A percentile compares a stretch with the other conserved stretches of the same genome.
Conservation (phyloP, 2,113 vertebrate species). For the Hucho hucho region DNA sequence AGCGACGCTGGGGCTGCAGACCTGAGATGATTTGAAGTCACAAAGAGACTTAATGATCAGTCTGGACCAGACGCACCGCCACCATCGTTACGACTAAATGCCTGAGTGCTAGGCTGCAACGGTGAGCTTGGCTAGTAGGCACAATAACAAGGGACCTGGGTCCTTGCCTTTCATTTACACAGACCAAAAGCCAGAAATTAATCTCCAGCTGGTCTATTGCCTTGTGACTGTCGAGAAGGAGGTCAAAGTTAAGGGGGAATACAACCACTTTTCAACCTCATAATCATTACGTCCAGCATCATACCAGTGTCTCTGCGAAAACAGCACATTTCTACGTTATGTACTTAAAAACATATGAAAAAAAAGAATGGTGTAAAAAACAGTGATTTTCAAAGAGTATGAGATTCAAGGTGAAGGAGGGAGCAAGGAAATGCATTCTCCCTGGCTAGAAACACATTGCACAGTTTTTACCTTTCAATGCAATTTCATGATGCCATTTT, state of each 20-base stretch:
- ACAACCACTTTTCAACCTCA: too few relatives aligned
- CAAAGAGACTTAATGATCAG: conserved; percentile 54
- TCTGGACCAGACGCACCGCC: conserved; percentile 31
- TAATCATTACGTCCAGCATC: too few relatives aligned
- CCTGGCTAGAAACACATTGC: too few relatives aligned
- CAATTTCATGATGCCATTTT: too few relatives aligned
- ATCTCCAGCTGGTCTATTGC: conserved; percentile 30
- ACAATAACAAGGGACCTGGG: conserved; percentile 34
- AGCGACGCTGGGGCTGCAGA: conserved; percentile 29
- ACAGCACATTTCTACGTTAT: too few relatives aligned
- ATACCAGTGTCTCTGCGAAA: too few relatives aligned
- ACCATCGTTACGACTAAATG: conserved; percentile 45
- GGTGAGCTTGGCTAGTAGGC: conserved; percentile 10
- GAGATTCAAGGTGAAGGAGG: too few relatives aligned
- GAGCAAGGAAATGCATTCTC: too few relatives aligned
- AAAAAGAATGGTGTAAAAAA: too few relatives aligned
- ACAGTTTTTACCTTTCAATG: too few relatives aligned
- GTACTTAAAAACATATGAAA: too few relatives aligned
- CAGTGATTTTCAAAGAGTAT: too few relatives aligned
- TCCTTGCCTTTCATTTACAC: conserved; percentile 44
- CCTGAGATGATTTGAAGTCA: conserved; percentile 62
- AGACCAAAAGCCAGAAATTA: conserved; percentile 8
- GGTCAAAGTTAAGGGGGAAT: neutral
- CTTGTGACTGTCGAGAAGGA: conserved; percentile 8
- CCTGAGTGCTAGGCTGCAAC: neutral